A percentile compares a stretch with the other conserved stretches of the same genome.
Evolutionary conservation across 1,140 invertebrate species (phyloP).

Genomic region (Mizuhopecten yessoensis): DNA sequence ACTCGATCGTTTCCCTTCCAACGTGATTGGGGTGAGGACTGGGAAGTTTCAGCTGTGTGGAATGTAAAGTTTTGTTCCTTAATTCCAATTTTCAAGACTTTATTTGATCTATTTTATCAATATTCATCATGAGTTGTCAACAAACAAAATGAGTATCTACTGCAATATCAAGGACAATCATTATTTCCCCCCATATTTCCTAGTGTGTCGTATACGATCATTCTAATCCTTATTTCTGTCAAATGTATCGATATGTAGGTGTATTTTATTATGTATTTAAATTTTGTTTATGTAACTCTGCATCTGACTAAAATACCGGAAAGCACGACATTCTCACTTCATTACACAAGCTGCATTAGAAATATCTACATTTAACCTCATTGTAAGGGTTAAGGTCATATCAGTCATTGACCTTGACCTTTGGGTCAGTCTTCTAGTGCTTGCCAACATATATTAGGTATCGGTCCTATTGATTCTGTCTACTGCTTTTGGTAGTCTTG

Average conservation of each 20-base stretch:
- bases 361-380: not conserved
- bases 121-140: slow-evolving; percentile 38
- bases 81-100: not conserved
- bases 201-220: too few species aligned
- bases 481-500: not conserved
- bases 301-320: not conserved
- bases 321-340: not conserved
- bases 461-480: not conserved
- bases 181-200: not conserved
- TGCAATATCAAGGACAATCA: slow-evolving; percentile 19
- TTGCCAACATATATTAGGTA: not conserved
- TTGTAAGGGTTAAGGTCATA: not conserved
- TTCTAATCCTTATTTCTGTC: slow-evolving; percentile 7
- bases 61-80: not conserved
- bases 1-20: not conserved
- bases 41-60: not conserved
- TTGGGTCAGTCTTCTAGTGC: not conserved
- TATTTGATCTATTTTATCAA: slow-evolving; percentile 28
- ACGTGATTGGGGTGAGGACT: not conserved
- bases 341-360: not conserved
- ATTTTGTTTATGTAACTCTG: slow-evolving; percentile 4
- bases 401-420: too few species aligned
- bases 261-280: slow-evolving; percentile 17
- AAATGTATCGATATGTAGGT: not conserved
- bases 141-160: not conserved